Evolutionary conservation across 2,113 vertebrate species (phyloP), one percentile per base, ranked within the genome.

Genomic region (Anhinga anhinga): DNA sequence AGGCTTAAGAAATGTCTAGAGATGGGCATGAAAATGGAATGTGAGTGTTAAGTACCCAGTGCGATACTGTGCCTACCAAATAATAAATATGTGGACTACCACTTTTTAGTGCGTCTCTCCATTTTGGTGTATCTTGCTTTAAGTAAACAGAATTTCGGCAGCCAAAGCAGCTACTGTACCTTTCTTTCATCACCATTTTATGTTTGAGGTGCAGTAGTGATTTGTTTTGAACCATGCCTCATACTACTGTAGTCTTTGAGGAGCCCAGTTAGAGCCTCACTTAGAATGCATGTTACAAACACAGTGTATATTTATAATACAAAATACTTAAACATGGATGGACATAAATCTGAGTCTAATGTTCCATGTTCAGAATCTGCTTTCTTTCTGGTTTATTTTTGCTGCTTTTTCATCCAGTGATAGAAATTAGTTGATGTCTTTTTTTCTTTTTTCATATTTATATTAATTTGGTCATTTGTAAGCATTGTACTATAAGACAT

Each of bases 21-120:
- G 80, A 99, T 99, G 99, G 99, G 99, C 98, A 99, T 99, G 99
- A 99, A 99, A 97, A 99, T 99, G 97, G 99, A 99, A 92, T 99
- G 99, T 99, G 98, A 99, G 99, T 99, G 74, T 94, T 84, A 59
- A 95, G 17, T 90, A 67, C 53, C 50, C 27, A 26, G 2, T 76
- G 30, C 45, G 29, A 58, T 74, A 29, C 15, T 40, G 29, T 69
- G 38, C 27, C 72, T 88, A 42, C 32, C 14, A 53, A 82, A 36
- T 82, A 79, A 88, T 80, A 82, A 34, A 40, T 70, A 25, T 6
- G 15, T 49, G n/a, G 32, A 56, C 29, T 84, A 10, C 42, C 5
- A 25, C 15, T 92, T 74, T 56, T 55, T 42, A 84, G 10, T 61
- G 15, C 58, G 34, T 87, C 53, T 91, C 23, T 86, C 32, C n/a